These are phyloP conservation scores for Syngnathus rostellatus DNA, from an alignment of 2,797 vertebrate genomes.

Conservation along the genomic window DNA sequence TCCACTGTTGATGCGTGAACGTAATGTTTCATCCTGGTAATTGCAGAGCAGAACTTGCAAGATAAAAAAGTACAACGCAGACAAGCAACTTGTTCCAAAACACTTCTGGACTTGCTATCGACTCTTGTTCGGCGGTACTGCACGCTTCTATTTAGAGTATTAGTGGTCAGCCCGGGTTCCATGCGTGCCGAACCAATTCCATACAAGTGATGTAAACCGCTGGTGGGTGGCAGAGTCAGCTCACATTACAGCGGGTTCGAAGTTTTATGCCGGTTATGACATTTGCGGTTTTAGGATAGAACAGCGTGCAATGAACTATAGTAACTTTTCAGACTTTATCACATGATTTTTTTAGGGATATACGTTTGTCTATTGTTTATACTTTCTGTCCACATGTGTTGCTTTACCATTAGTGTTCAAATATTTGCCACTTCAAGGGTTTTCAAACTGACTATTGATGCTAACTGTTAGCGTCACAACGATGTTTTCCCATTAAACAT, in stretches of 20 bases:
- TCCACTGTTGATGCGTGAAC: constrained; percentile 22
- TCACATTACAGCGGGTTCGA: not conserved
- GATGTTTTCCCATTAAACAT: too few species aligned
- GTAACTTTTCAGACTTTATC: too few species aligned
- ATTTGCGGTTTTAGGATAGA: not conserved
- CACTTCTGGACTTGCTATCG: not conserved
- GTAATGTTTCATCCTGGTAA: constrained; percentile 38
- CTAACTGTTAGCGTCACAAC: too few species aligned
- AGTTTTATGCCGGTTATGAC: not conserved
- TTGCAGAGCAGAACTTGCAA: constrained; percentile 7
- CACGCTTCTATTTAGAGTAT: not conserved
- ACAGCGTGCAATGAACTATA: not conserved
- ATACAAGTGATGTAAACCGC: not conserved
- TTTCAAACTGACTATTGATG: too few species aligned
- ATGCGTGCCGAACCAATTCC: not conserved
- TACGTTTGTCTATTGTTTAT: too few species aligned
- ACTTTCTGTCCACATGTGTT: too few species aligned
- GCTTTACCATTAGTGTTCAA: too few species aligned
- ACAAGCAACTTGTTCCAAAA: not conserved
- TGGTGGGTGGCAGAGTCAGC: not conserved
- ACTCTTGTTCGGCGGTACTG: not conserved
- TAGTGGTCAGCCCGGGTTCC: not conserved
- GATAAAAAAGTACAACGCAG: not conserved
- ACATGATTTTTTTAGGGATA: too few species aligned
- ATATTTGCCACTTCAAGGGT: too few species aligned